Evolutionary conservation across 1,140 invertebrate species (phyloP).

Genomic region (Drosophila subobscura): DNA sequence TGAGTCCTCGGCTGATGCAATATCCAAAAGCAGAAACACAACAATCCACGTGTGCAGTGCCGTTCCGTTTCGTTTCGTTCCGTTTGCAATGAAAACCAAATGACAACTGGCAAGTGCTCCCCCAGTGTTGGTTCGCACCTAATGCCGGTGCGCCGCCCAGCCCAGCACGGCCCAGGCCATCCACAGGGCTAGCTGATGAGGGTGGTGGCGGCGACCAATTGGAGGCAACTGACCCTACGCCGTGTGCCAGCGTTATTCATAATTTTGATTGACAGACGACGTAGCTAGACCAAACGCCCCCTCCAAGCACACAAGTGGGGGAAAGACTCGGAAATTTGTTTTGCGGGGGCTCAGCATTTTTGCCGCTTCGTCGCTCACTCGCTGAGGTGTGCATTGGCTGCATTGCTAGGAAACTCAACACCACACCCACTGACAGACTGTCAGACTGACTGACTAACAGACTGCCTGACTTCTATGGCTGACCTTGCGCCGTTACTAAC

Average conservation of each 20-base stretch:
- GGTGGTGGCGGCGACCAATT: constrained; percentile 34
- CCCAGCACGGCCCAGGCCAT: no score
- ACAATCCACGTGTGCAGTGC: constrained; percentile 4
- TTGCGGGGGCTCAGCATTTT: constrained; percentile 64
- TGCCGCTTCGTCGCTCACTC: constrained; percentile 59
- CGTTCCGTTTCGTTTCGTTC: constrained; percentile 1
- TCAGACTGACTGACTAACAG: no score
- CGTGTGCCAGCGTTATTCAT: constrained; percentile 55
- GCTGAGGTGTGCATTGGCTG: background rate
- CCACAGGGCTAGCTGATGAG: background rate
- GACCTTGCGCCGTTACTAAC: constrained; percentile 63
- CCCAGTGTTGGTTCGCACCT: constrained; percentile 35
- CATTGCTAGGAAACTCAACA: constrained; percentile 53
- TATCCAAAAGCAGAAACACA: constrained; percentile 4
- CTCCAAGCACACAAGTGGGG: constrained; percentile 17
- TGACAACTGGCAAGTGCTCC: constrained; percentile 64
- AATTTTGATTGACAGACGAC: constrained; percentile 76
- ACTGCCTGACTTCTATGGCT: constrained; percentile 59
- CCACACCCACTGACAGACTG: constrained; percentile 30
- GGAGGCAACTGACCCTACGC: constrained; percentile 64
- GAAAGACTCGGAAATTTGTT: constrained; percentile 55
- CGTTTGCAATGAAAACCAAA: constrained; percentile 55
- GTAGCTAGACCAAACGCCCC: constrained; percentile 11
- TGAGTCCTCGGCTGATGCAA: constrained; percentile 29
- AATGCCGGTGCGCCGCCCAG: constrained; percentile 10